phyloP scores from a whole-genome alignment of 92 coral and sea anemone genomes.

The Bergia sp. region DNA sequence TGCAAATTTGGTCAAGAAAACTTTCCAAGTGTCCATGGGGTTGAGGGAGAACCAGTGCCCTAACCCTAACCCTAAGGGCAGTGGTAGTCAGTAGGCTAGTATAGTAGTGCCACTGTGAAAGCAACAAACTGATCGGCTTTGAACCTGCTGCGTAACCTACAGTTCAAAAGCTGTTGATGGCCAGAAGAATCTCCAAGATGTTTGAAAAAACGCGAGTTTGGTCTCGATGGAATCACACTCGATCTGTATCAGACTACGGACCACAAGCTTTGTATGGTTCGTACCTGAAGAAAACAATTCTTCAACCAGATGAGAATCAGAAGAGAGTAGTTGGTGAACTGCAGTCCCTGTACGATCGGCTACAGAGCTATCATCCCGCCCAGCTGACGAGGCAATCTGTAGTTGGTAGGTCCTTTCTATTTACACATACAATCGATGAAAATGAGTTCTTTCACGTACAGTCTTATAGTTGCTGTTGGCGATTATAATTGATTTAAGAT shows the following conservation, averaged over 20 bases:
- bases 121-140: too few relatives aligned
- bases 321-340: conserved; percentile 23
- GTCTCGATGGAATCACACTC: conserved; percentile 1
- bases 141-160: too few relatives aligned
- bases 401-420: neutral
- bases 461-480: too few relatives aligned
- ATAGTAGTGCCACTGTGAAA: neutral
- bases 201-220: conserved; percentile 3
- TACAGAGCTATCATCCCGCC: conserved; percentile 13
- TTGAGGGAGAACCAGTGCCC: too few relatives aligned
- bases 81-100: neutral
- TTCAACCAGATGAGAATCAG: conserved; percentile 7
- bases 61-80: too few relatives aligned
- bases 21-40: too few relatives aligned
- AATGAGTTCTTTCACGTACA: too few relatives aligned
- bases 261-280: conserved; percentile 2
- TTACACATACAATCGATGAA: neutral
- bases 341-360: conserved; percentile 20
- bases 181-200: neutral
- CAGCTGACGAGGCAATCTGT: neutral
- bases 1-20: too few relatives aligned
- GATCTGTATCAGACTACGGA: neutral
- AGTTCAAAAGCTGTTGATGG: neutral
- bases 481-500: too few relatives aligned
- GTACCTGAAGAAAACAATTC: neutral